A percentile compares a stretch with the other conserved stretches of the same genome.
Evolutionary conservation across 2,797 vertebrate genomes (phyloP).

Genomic region (Epinephelus coioides): DNA sequence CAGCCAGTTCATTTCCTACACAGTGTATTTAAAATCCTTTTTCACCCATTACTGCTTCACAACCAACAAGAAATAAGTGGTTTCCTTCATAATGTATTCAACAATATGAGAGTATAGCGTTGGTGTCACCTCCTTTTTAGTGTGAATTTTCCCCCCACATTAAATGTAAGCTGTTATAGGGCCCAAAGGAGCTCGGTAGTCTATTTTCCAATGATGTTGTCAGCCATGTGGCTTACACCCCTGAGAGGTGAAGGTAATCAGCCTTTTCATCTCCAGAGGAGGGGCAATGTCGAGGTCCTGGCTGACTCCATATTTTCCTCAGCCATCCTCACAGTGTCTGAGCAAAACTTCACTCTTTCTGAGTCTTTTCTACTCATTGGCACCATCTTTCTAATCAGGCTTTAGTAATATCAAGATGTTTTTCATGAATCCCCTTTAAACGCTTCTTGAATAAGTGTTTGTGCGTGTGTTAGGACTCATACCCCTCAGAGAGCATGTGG

Average conservation of each 20-base stretch:
- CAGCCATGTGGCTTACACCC: conserved; percentile 85
- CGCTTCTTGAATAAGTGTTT: conserved; percentile 1
- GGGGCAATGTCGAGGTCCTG: conserved; percentile 73
- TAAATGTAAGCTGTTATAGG: conserved; percentile 86
- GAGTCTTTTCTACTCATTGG: conserved; percentile 15
- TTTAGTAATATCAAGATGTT: conserved; percentile 29
- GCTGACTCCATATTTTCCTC: conserved; percentile 79
- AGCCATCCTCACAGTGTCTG: conserved; percentile 43
- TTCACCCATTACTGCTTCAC: conserved; percentile 39
- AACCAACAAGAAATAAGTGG: conserved; percentile 51
- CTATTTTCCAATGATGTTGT: conserved; percentile 90
- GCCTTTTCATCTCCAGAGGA: conserved; percentile 86
- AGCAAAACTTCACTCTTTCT: conserved; percentile 44
- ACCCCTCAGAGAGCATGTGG: conserved; percentile 23
- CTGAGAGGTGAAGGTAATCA: conserved; percentile 87
- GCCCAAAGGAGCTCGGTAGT: conserved; percentile 85
- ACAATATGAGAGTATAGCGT: conserved; percentile 64
- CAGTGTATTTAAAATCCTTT: conserved; percentile 29
- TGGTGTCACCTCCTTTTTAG: conserved; percentile 83
- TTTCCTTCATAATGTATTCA: conserved; percentile 69
- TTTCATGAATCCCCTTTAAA: conserved; percentile 25
- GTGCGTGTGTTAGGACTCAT: conserved; percentile 17
- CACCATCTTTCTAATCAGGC: neutral
- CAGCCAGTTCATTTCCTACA: conserved; percentile 16
- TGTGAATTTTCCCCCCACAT: conserved; percentile 73